Base-by-base conservation (phyloP, 2,797 vertebrate species). In the Lates japonicus region DNA sequence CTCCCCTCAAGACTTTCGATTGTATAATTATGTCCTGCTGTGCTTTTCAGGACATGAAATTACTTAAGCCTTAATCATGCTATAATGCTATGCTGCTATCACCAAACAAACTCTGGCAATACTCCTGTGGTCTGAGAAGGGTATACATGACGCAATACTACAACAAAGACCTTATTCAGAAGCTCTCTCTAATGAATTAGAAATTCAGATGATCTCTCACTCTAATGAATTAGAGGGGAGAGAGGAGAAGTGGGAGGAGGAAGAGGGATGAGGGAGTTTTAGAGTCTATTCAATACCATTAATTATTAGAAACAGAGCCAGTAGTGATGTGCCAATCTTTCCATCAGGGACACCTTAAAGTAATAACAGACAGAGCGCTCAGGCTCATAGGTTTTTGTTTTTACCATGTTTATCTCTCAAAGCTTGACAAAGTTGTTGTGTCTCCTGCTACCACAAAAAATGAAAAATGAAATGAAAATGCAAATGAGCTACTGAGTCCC, bases 251-350 rank as follows among this genome's bases (percentile, higher is more conserved):
- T 29, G 25, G n/a, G 20, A 29, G 59, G 29, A 35, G 39, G 22
- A 25, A 42, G 14, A 57, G 42, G 31, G 19, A 39, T 17, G 20
- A 37, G 44, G 35, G 31, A 68, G 7, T 61, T 65, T 67, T 16
- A 52, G 16, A 39, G 16, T 67, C 44, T 44, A 51, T 58, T 52
- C 14, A 76, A 13, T 57, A 20, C 42, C 74, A 66, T 75, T 39
- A 57, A 80, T 74, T 48, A 48, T 41, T 51, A 70, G 29, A 62
- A 72, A 72, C 10, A 54, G 20, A 67, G 58, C 22, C 51, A 10
- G 49, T 20, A 4, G 70, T 3, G 37, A 25, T 62, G 7, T 13
- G 10, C 46, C 52, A 57, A 31, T 52, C 10, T 16, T 54, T 74
- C 42, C 31, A 64, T 8, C 12, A 0, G 3, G 37, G 48, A 68